These are phyloP conservation scores for Aepyceros melampus DNA, from an alignment of 2,113 vertebrate species.

Conservation along the genomic window DNA sequence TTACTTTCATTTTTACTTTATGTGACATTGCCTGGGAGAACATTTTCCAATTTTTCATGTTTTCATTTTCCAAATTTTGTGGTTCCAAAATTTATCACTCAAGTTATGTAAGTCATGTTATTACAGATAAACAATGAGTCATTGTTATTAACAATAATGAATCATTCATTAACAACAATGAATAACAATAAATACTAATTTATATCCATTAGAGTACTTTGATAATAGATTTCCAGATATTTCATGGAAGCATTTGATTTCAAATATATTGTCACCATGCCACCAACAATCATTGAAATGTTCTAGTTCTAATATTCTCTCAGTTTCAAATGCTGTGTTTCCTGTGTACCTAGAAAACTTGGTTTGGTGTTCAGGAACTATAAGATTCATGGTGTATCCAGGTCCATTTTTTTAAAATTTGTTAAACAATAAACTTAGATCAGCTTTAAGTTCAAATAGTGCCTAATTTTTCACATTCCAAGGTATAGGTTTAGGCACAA, in stretches of 20 bases:
- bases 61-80: conserved; percentile 20
- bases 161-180: neutral
- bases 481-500: neutral
- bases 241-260: neutral
- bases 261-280: neutral
- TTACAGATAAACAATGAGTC: neutral
- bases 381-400: neutral
- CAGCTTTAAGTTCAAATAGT: neutral
- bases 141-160: neutral
- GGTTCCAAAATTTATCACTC: neutral
- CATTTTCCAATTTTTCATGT: neutral
- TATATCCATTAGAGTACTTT: conserved; percentile 28
- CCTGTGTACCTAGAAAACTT: neutral
- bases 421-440: neutral
- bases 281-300: neutral
- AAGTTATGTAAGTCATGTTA: neutral
- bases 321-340: neutral
- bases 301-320: neutral
- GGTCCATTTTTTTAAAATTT: neutral
- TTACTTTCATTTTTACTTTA: conserved; percentile 49
- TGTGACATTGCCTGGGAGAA: neutral
- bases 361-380: neutral
- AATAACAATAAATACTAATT: neutral
- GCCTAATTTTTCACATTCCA: neutral
- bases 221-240: neutral